Percentiles rank a stretch among this genome's conserved stretches.
These are phyloP conservation scores for Idaea dimidiata DNA, from an alignment of 2,888 invertebrate genomes.

Conservation along the genomic window DNA sequence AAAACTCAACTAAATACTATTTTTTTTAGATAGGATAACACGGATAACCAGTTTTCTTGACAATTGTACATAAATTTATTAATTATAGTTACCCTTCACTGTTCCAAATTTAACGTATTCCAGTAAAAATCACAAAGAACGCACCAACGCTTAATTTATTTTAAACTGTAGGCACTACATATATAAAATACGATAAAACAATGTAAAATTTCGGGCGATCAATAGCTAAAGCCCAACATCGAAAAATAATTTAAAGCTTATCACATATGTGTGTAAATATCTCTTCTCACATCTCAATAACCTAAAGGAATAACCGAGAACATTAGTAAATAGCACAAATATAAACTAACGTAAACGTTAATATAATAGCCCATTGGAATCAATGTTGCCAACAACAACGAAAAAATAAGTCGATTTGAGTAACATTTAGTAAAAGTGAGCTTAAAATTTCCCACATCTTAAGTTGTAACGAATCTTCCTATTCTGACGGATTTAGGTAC, in stretches of 20 bases:
- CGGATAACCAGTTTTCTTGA: too few species aligned
- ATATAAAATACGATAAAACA: slow-evolving; percentile 41
- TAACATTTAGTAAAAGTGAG: too few species aligned
- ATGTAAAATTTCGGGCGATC: slow-evolving; percentile 52
- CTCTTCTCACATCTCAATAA: slow-evolving; percentile 37
- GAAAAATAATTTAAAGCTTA: slow-evolving; percentile 79
- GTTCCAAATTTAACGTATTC: slow-evolving; percentile 44
- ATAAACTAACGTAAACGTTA: slow-evolving; percentile 29
- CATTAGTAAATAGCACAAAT: slow-evolving; percentile 34
- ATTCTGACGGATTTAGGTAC: too few species aligned
- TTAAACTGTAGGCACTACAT: not conserved
- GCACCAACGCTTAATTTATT: slow-evolving; percentile 58
- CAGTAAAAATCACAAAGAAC: slow-evolving; percentile 67
- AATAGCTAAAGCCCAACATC: slow-evolving; percentile 45
- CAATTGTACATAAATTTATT: slow-evolving; percentile 1
- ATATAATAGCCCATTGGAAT: slow-evolving; percentile 37
- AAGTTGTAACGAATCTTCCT: too few species aligned
- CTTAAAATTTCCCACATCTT: too few species aligned
- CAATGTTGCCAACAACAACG: too few species aligned
- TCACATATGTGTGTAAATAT: slow-evolving; percentile 57
- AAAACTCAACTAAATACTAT: too few species aligned
- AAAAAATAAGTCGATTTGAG: too few species aligned
- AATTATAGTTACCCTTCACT: slow-evolving; percentile 21
- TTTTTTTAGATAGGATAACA: too few species aligned
- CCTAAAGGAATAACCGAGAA: slow-evolving; percentile 26